Base-by-base conservation (phyloP, 2,888 invertebrate species). In the Trisateles emortualis region DNA sequence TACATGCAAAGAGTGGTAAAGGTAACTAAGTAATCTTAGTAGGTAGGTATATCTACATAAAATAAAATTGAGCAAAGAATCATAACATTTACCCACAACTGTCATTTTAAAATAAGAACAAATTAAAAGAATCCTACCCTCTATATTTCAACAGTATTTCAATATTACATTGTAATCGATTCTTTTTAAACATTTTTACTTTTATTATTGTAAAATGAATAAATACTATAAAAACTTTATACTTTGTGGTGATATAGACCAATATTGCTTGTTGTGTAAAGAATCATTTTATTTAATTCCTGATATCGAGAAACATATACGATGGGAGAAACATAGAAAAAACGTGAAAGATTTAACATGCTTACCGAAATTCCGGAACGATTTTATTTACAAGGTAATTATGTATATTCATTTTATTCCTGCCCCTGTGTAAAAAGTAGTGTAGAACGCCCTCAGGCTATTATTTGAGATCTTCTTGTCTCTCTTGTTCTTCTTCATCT, bases 371-470 rank as follows among this genome's bases (percentile, higher is more conserved):
- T 85, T 75, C 38, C 75, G 64, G 52, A 81, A 78, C 17, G 80
- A 89, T 19, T 64, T 39, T 4, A 78, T 89, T 47, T 81, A 65
- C 42, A 87, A 87, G 86, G 89, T 86, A 53, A n/a, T n/a, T n/a
- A n/a, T n/a, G n/a, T n/a, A n/a, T n/a, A n/a, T n/a, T n/a, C n/a
- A n/a, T n/a, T n/a, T n/a, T n/a, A n/a, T n/a, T n/a, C n/a, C n/a
- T n/a, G n/a, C n/a, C n/a, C n/a, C n/a, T n/a, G n/a, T n/a, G n/a
- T n/a, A n/a, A n/a, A n/a, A n/a, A n/a, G n/a, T n/a, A n/a, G n/a
- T n/a, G n/a, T n/a, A n/a, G n/a, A n/a, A n/a, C n/a, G n/a, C n/a
- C n/a, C n/a, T n/a, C n/a, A n/a, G n/a, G n/a, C n/a, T n/a, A n/a
- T n/a, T n/a, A n/a, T n/a, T n/a, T n/a, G n/a, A n/a, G n/a, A n/a